Percentiles rank a stretch among this genome's conserved stretches.
phyloP scores from a whole-genome alignment of 2,888 invertebrate species.

The Hydroisotoma schaefferi region DNA sequence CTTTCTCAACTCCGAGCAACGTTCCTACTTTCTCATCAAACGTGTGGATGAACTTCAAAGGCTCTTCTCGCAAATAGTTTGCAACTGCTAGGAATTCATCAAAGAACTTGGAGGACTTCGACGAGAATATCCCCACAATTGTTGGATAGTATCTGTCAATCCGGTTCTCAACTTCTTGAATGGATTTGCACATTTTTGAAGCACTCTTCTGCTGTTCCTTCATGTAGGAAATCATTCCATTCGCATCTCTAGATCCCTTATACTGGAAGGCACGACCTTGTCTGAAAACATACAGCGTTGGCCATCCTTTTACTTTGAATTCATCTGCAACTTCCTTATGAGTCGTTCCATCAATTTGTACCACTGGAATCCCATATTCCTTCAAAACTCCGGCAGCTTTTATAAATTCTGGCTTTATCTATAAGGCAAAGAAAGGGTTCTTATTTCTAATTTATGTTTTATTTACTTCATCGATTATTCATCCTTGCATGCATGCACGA shows the following conservation, averaged over 20 bases:
- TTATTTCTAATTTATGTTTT: no score
- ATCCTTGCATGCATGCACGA: no score
- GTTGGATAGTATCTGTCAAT: slow-evolving; percentile 54
- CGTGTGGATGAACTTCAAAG: slow-evolving; percentile 54
- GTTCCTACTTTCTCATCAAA: slow-evolving; percentile 52
- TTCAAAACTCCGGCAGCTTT: slow-evolving; percentile 55
- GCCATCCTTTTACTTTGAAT: slow-evolving; percentile 57
- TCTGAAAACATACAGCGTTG: slow-evolving; percentile 54
- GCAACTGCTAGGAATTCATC: slow-evolving; percentile 54
- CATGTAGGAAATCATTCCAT: slow-evolving; percentile 57
- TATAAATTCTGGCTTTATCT: slow-evolving; percentile 56
- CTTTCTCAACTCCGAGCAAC: slow-evolving; percentile 49
- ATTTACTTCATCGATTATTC: no score
- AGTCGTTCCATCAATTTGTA: slow-evolving; percentile 58
- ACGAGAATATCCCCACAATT: slow-evolving; percentile 57
- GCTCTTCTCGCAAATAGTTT: slow-evolving; percentile 54
- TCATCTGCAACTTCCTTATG: slow-evolving; percentile 55
- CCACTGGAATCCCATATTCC: slow-evolving; percentile 54
- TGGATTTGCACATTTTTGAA: slow-evolving; percentile 50
- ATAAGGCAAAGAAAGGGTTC: slow-evolving; percentile 54
- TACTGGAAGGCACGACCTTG: slow-evolving; percentile 56
- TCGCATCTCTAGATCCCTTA: slow-evolving; percentile 54
- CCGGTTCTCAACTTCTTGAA: slow-evolving; percentile 52
- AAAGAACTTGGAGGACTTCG: slow-evolving; percentile 52
- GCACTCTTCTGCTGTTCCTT: slow-evolving; percentile 55